Percentiles rank a stretch among this genome's conserved stretches.
Conservation (phyloP, 2,113 vertebrate species). For the Pachypanchax playfairii region DNA sequence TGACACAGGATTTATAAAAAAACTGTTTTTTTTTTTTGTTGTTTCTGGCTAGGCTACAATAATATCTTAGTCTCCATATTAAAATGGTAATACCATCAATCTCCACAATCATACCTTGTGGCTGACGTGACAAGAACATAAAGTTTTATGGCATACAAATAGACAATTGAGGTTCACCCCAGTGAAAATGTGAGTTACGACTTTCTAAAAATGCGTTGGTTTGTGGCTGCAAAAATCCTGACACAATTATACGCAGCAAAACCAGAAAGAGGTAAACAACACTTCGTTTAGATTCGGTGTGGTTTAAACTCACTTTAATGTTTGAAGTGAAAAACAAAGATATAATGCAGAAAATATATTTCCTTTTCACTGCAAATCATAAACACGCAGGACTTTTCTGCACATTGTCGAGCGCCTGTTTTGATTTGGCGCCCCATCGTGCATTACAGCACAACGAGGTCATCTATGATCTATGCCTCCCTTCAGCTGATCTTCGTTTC, state of each 20-base stretch:
- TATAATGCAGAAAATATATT: neutral
- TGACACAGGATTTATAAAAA: too few species aligned
- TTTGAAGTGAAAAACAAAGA: neutral
- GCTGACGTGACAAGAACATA: neutral
- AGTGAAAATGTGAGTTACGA: neutral
- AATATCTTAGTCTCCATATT: neutral
- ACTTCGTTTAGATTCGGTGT: neutral
- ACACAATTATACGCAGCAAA: neutral
- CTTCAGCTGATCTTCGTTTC: slow-evolving; percentile 23
- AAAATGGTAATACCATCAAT: neutral
- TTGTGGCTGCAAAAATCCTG: neutral
- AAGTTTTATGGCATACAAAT: neutral
- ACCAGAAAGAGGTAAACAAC: neutral
- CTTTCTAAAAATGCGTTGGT: slow-evolving; percentile 1
- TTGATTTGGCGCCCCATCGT: slow-evolving; percentile 28
- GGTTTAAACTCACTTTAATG: neutral
- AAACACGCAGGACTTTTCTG: neutral
- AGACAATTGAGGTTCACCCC: neutral
- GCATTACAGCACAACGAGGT: slow-evolving; percentile 27
- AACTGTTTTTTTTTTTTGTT: too few species aligned
- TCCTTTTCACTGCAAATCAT: neutral
- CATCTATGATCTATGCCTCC: slow-evolving; percentile 30
- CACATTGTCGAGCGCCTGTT: slow-evolving; percentile 8
- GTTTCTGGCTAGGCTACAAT: neutral
- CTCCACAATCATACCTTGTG: neutral